These are phyloP conservation scores for Asteroscopus sphinx DNA, from an alignment of 2,888 invertebrate genomes.

Conservation along the genomic window DNA sequence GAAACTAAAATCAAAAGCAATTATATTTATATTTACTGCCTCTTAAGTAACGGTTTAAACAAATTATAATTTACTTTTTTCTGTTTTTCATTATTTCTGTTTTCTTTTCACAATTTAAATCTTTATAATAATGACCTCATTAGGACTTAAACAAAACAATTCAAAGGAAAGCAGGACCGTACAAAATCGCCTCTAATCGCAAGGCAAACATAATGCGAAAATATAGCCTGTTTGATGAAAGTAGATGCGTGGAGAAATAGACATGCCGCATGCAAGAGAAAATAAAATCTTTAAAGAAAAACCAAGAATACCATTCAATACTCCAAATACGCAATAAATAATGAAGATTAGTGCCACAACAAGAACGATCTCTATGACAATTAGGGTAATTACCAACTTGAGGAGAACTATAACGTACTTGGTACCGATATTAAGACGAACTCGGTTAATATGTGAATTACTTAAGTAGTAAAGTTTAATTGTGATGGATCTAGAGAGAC, in stretches of 20 bases:
- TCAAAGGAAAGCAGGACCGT: slow-evolving; percentile 27
- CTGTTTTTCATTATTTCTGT: too few relatives aligned
- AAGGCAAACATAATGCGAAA: slow-evolving; percentile 29
- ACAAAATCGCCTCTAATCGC: slow-evolving; percentile 11
- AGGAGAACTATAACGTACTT: slow-evolving; percentile 37
- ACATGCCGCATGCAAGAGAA: not conserved
- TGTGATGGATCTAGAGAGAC: slow-evolving; percentile 33
- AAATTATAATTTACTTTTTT: too few relatives aligned
- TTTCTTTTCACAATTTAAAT: too few relatives aligned
- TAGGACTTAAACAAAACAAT: slow-evolving; percentile 7
- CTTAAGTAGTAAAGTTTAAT: slow-evolving; percentile 41
- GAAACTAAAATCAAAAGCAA: too few relatives aligned
- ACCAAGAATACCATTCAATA: slow-evolving; percentile 8
- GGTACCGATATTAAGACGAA: slow-evolving; percentile 39
- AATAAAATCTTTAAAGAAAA: slow-evolving; percentile 13
- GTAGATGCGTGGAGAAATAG: slow-evolving; percentile 3
- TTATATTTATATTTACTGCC: too few relatives aligned
- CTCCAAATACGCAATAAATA: slow-evolving; percentile 21
- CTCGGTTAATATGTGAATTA: slow-evolving; percentile 39
- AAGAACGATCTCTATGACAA: slow-evolving; percentile 43
- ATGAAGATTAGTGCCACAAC: slow-evolving; percentile 17
- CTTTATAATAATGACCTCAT: slow-evolving; percentile 9
- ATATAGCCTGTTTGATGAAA: slow-evolving; percentile 22
- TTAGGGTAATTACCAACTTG: slow-evolving; percentile 49
- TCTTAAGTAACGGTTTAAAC: not conserved